Percentiles rank a stretch among this genome's conserved stretches.
phyloP scores from a whole-genome alignment of 2,888 invertebrate species.

The Lagria hirta region DNA sequence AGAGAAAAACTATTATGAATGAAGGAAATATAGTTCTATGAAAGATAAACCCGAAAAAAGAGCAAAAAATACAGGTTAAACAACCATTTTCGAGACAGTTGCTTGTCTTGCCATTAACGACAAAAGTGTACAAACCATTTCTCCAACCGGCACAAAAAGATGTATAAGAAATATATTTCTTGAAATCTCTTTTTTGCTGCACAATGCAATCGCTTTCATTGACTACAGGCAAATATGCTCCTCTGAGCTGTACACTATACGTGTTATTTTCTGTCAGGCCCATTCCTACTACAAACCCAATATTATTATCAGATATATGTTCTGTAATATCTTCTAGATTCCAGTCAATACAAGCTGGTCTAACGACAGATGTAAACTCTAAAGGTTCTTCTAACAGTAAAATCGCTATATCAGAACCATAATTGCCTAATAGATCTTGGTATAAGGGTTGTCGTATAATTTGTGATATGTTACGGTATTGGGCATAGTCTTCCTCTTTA shows the following conservation, averaged over 20 bases:
- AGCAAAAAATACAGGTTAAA: no score
- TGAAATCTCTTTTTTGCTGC: constrained; percentile 56
- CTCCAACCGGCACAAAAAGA: constrained; percentile 65
- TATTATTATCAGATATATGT: constrained; percentile 32
- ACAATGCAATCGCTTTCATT: constrained; percentile 57
- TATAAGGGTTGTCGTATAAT: constrained; percentile 55
- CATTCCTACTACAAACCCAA: constrained; percentile 57
- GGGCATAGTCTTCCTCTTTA: constrained; percentile 38
- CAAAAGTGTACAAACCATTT: no score
- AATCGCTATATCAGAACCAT: constrained; percentile 61
- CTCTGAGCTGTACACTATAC: constrained; percentile 56
- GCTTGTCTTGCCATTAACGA: no score
- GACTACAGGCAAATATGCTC: constrained; percentile 57
- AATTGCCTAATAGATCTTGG: constrained; percentile 57
- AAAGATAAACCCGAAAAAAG: no score
- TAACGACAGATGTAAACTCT: constrained; percentile 51
- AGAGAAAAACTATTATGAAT: no score
- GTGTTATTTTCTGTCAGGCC: constrained; percentile 62
- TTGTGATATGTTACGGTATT: constrained; percentile 49
- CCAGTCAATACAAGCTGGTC: constrained; percentile 59
- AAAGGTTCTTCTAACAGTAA: constrained; percentile 53
- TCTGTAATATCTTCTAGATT: constrained; percentile 37
- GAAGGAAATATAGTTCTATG: no score
- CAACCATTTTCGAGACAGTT: no score
- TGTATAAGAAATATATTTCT: constrained; percentile 60